These are phyloP conservation scores for Creontiades dilutus DNA, from an alignment of 2,888 invertebrate species.

Conservation along the genomic window DNA sequence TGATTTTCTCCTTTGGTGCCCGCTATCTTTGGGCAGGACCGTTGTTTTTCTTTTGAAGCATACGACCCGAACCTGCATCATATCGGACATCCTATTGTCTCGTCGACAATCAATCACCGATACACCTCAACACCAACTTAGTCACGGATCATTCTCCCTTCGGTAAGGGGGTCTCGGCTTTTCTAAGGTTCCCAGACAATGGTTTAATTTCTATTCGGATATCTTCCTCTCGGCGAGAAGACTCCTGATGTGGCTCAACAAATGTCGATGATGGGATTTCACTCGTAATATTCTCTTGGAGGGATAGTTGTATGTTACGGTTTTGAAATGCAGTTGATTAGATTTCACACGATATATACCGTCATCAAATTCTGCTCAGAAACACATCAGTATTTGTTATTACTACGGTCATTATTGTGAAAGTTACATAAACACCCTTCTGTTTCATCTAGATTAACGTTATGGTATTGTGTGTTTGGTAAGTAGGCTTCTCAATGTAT, in stretches of 20 bases:
- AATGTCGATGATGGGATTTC: background rate
- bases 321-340: no score
- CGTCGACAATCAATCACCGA: conserved; percentile 51
- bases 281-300: no score
- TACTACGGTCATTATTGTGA: no score
- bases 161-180: background rate
- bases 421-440: no score
- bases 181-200: conserved; percentile 18
- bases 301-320: no score
- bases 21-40: background rate
- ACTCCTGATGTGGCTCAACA: background rate
- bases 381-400: no score
- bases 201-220: conserved; percentile 5
- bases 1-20: background rate
- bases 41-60: conserved; percentile 27
- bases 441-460: no score
- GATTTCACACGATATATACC: no score
- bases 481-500: no score
- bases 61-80: conserved; percentile 1
- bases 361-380: no score
- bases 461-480: no score
- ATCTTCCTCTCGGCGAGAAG: background rate
- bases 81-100: conserved; percentile 50
- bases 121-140: conserved; percentile 41
- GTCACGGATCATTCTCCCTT: conserved; percentile 54